These are phyloP conservation scores for Orthonevra nobilis DNA, from an alignment of 2,888 invertebrate species.

Conservation along the genomic window DNA sequence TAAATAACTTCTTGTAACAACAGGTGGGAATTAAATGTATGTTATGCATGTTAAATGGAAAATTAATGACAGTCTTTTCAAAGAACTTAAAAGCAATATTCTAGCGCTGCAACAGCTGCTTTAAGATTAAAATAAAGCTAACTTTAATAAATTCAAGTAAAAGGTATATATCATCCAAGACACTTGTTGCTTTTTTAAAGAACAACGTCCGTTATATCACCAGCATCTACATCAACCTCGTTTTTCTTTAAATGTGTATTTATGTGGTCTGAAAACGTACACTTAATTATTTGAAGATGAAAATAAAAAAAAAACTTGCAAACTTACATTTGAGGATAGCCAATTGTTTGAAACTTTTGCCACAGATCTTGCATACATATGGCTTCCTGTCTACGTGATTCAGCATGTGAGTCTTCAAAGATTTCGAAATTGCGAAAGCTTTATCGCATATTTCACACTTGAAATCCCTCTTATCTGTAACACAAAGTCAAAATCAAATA, in stretches of 20 bases:
- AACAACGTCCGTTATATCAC: slow-evolving; percentile 17
- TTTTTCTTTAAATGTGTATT: slow-evolving; percentile 15
- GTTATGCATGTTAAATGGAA: too few species aligned
- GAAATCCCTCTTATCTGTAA: slow-evolving; percentile 29
- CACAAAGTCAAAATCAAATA: background rate
- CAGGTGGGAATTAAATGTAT: too few species aligned
- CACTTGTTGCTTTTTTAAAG: too few species aligned
- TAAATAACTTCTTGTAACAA: too few species aligned
- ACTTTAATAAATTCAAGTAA: too few species aligned
- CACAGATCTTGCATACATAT: slow-evolving; percentile 25
- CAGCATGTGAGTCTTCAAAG: slow-evolving; percentile 20
- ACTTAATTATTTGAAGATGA: background rate
- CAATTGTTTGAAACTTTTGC: slow-evolving; percentile 19
- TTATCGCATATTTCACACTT: slow-evolving; percentile 34
- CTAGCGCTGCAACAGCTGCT: too few species aligned
- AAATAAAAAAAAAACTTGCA: background rate
- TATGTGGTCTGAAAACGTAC: slow-evolving; percentile 31
- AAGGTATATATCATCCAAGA: too few species aligned
- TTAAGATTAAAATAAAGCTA: background rate
- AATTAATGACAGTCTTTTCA: too few species aligned
- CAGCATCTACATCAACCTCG: background rate
- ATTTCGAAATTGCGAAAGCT: slow-evolving; percentile 26
- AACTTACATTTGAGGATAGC: slow-evolving; percentile 31
- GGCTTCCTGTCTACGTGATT: slow-evolving; percentile 27
- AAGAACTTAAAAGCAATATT: too few species aligned